Base-by-base conservation (phyloP, 2,797 vertebrate species). In the Streptopelia turtur region DNA sequence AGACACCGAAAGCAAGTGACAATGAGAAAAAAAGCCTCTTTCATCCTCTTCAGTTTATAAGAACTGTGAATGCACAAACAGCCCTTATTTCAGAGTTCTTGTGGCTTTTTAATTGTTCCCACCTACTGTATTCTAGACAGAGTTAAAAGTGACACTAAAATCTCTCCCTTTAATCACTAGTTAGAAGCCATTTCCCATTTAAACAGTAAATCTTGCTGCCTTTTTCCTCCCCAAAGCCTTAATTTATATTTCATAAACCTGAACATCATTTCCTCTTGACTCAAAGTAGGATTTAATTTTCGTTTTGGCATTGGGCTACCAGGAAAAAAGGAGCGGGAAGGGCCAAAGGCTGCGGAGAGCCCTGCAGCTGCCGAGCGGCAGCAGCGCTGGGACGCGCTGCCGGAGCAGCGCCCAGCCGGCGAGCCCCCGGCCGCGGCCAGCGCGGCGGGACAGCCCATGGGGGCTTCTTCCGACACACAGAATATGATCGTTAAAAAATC, bases 1-100 rank as follows among this genome's bases (percentile, higher is more conserved):
- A 91, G 98, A 97, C 97, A 97, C 49, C 95, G 98, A 98, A 98
- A 97, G 97, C 97, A 97, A 98, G 97, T 97, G 97, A 98, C 97
- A 98, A 98, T 89, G 95, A 96, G 97, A 95, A 97, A 95, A 95
- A 97, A 97, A 97, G 96, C 97, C 96, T 96, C 97, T 97, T 98
- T 98, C 97, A 98, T 97, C 97, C 97, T 96, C 95, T 96, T 91
- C 96, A 94, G 94, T 97, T 97, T 97, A 87, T 95, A 94, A 97
- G 97, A 96, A 95, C 97, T 95, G 96, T 94, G 96, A 97, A 97
- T 96, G 97, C 96, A 97, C 96, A 97, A 97, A 96, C 96, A 96
- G 96, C 94, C 96, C 97, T 97, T 95, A 96, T 97, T 97, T 97
- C 97, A 96, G 97, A 97, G 96, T 97, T 97, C 97, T 97, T 84